phyloP scores from a whole-genome alignment of 2,888 invertebrate genomes.

The Orthosia incerta region DNA sequence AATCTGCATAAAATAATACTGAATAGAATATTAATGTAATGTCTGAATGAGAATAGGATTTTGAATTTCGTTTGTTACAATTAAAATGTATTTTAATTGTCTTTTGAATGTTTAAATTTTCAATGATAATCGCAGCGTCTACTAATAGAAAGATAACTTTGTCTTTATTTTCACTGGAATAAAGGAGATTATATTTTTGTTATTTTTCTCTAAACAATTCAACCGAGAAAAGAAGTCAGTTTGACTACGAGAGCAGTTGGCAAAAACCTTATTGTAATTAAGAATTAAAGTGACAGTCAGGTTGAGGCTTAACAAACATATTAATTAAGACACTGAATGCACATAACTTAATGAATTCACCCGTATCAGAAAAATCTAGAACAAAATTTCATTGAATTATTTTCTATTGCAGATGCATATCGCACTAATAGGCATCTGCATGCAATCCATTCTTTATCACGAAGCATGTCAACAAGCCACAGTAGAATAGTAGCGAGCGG shows the following conservation, averaged over 20 bases:
- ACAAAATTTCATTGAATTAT: not conserved
- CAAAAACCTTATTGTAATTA: not conserved
- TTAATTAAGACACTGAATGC: not conserved
- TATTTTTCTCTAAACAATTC: not conserved
- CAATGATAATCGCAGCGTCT: not conserved
- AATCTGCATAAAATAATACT: constrained; percentile 12
- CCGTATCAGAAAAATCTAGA: not conserved
- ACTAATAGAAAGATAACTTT: too few species aligned
- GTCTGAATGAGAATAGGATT: constrained; percentile 1
- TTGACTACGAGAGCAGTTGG: not conserved
- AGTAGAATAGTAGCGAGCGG: constrained; percentile 20
- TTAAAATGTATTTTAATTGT: not conserved
- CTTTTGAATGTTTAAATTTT: constrained; percentile 3
- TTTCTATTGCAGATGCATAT: not conserved
- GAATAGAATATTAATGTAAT: constrained; percentile 9
- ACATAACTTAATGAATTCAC: not conserved
- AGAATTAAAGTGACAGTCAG: not conserved
- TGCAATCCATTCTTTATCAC: constrained; percentile 20
- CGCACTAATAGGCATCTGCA: not conserved
- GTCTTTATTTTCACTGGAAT: not conserved
- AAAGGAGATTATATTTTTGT: not conserved
- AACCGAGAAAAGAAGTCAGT: too few species aligned
- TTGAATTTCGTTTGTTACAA: constrained; percentile 1
- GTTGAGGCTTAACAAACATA: not conserved
- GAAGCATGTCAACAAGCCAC: constrained; percentile 14